These are phyloP conservation scores for Cercopithecus mona DNA, from an alignment of 2,113 vertebrate species.

Conservation along the genomic window DNA sequence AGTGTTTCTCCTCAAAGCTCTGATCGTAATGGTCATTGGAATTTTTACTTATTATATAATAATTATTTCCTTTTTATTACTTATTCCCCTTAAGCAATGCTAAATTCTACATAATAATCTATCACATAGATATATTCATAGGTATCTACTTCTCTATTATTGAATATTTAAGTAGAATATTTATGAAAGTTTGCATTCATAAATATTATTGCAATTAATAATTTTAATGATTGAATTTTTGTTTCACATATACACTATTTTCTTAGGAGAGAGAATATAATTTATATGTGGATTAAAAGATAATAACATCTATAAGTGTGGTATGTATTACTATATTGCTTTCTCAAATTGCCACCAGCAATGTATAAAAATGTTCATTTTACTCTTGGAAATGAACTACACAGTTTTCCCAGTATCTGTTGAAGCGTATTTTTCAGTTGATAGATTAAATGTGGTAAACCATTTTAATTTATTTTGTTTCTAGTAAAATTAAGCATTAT, in stretches of 20 bases:
- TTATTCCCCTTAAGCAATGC: not conserved
- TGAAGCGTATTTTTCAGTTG: not conserved
- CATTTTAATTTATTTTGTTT: conserved; percentile 25
- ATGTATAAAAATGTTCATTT: not conserved
- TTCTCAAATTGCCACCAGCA: not conserved
- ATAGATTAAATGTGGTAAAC: not conserved
- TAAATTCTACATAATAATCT: not conserved
- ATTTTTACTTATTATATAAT: not conserved
- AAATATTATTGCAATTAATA: not conserved
- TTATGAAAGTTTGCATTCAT: not conserved
- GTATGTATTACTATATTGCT: not conserved
- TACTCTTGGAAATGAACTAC: not conserved
- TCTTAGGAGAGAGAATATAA: conserved; percentile 4
- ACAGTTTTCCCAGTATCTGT: not conserved
- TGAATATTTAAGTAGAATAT: not conserved
- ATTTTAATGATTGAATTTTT: conserved; percentile 17
- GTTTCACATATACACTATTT: not conserved
- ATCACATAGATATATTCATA: not conserved
- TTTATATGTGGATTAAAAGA: conserved; percentile 17
- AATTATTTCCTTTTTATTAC: not conserved
- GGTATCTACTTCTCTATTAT: not conserved
- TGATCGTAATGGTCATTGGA: not conserved
- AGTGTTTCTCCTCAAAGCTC: not conserved
- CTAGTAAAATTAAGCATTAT: not conserved
- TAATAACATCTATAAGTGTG: not conserved